phyloP scores from a whole-genome alignment of 2,888 invertebrate species.

The Hirtodrosophila histrioides region DNA sequence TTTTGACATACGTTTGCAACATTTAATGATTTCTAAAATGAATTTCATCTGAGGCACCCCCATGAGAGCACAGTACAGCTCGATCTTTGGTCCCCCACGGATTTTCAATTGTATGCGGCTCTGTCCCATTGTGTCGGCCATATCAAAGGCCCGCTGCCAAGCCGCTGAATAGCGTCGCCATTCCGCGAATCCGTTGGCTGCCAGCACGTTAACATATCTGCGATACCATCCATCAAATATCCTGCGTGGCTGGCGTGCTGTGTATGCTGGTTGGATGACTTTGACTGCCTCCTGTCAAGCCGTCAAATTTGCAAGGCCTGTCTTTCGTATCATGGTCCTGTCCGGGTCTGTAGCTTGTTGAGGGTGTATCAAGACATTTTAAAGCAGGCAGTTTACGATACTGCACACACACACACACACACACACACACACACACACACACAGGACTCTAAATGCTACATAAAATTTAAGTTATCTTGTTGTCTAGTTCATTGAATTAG shows the following conservation, averaged over 20 bases:
- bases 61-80: background rate
- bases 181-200: constrained; percentile 60
- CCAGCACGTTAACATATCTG: constrained; percentile 70
- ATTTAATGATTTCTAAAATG: background rate
- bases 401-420: background rate
- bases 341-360: constrained; percentile 2
- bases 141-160: constrained; percentile 58
- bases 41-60: too few species aligned
- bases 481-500: constrained; percentile 73
- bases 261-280: constrained; percentile 29
- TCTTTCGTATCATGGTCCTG: constrained; percentile 10
- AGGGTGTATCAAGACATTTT: constrained; percentile 49
- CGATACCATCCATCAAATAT: constrained; percentile 78
- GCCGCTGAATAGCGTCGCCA: constrained; percentile 38
- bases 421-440: background rate
- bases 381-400: constrained; percentile 39
- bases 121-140: constrained; percentile 27
- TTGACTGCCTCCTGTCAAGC: constrained; percentile 41
- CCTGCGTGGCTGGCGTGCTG: constrained; percentile 37
- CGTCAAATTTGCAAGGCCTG: constrained; percentile 56
- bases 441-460: constrained; percentile 34
- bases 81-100: constrained; percentile 11
- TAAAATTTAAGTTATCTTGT: constrained; percentile 68
- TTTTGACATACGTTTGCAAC: too few species aligned
- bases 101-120: constrained; percentile 37